Evolutionary conservation across 1,140 invertebrate genomes (phyloP).

Genomic region (Dendroctonus ponderosae): DNA sequence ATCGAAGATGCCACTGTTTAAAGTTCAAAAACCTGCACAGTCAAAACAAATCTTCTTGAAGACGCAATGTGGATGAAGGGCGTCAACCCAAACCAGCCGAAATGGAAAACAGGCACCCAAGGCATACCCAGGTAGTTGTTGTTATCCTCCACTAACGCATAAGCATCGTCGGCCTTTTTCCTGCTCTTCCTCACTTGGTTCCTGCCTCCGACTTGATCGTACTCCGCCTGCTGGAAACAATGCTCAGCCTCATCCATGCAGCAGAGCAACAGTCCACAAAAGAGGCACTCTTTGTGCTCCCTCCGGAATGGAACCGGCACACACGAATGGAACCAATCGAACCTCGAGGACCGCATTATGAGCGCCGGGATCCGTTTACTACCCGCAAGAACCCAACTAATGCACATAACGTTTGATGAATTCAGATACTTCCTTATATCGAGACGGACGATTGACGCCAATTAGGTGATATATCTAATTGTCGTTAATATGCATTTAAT

Average conservation of each 20-base stretch:
- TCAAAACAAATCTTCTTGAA: too few species aligned
- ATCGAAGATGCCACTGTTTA: too few species aligned
- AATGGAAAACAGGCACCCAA: background rate
- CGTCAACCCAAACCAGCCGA: too few species aligned
- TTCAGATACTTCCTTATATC: too few species aligned
- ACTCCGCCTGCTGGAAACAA: background rate
- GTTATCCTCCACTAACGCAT: conserved; percentile 14
- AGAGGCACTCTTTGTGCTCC: conserved; percentile 9
- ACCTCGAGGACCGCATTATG: conserved; percentile 1
- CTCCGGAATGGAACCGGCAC: conserved; percentile 14
- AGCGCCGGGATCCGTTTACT: too few species aligned
- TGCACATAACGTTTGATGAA: too few species aligned
- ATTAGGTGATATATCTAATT: too few species aligned
- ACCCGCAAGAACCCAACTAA: too few species aligned
- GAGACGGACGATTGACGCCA: too few species aligned
- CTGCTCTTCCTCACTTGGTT: conserved; percentile 3
- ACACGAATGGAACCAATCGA: conserved; percentile 1
- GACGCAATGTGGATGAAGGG: too few species aligned
- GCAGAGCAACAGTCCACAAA: conserved; percentile 12
- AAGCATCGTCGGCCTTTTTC: background rate
- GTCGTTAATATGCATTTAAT: too few species aligned
- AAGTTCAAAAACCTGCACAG: too few species aligned
- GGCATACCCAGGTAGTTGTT: conserved; percentile 21
- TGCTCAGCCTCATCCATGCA: background rate
- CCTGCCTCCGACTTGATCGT: background rate